These are phyloP conservation scores for Isurus oxyrinchus DNA, from an alignment of 2,113 vertebrate genomes.

Conservation along the genomic window DNA sequence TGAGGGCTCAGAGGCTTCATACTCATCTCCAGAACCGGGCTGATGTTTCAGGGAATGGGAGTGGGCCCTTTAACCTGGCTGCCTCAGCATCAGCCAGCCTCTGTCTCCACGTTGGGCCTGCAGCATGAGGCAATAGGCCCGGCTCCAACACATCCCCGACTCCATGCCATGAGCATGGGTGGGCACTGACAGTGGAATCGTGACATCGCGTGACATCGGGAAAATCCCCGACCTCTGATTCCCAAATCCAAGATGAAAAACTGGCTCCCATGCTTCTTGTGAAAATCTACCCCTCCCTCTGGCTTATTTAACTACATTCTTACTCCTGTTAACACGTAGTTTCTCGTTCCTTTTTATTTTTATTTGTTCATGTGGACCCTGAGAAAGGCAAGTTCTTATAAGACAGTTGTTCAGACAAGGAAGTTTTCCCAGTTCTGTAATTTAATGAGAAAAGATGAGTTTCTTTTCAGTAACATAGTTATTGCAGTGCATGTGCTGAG, in stretches of 20 bases:
- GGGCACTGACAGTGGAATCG: no score
- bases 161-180: no score
- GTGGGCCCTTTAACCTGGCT: neutral
- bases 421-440: neutral
- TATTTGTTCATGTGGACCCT: neutral
- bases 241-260: no score
- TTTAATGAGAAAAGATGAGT: neutral
- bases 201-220: no score
- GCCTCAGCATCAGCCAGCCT: neutral
- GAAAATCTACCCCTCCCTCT: neutral
- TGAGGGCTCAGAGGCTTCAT: neutral
- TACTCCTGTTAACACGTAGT: neutral
- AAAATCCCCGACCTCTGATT: no score
- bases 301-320: neutral
- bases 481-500: conserved; percentile 36
- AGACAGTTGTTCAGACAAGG: neutral
- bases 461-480: neutral
- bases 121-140: no score
- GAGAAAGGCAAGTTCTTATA: neutral
- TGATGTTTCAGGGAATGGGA: neutral
- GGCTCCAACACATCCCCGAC: no score
- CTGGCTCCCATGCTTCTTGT: neutral
- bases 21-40: neutral
- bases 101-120: no score
- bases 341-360: neutral